Conservation (phyloP, 2,797 vertebrate genomes). For the Tadarida brasiliensis region DNA sequence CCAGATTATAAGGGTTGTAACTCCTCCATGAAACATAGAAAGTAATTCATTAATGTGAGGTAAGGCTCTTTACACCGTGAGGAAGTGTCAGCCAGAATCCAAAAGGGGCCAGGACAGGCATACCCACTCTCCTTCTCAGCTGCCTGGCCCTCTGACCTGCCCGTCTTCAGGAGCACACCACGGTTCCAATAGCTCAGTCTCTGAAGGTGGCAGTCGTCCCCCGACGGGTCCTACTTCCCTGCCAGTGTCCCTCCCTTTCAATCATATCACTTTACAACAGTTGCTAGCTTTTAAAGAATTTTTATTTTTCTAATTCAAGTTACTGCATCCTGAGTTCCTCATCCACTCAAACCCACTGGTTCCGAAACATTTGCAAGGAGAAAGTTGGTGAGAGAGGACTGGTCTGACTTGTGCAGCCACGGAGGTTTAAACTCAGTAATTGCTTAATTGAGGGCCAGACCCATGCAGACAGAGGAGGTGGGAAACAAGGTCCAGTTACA, state of each 20-base stretch:
- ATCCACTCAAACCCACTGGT: background rate
- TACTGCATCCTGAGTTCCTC: background rate
- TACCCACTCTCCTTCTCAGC: background rate
- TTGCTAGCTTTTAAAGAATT: background rate
- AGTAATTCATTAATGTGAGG: background rate
- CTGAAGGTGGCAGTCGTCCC: fast-evolving
- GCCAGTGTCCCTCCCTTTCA: background rate
- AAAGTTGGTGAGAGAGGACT: background rate
- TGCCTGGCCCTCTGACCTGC: background rate
- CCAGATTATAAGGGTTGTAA: background rate
- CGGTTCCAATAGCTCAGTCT: background rate
- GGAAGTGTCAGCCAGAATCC: background rate
- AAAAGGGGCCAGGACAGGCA: background rate
- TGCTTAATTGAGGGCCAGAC: background rate
- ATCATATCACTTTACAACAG: background rate
- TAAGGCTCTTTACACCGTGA: background rate
- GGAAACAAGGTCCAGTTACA: background rate
- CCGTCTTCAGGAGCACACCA: background rate
- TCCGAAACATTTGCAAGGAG: background rate
- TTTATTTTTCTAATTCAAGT: slow-evolving; percentile 10
- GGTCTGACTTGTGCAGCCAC: background rate
- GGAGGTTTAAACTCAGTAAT: background rate
- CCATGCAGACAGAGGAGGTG: background rate
- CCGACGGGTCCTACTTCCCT: background rate
- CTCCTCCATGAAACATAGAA: background rate